These are phyloP conservation scores for Dolichotis patagonum DNA, from an alignment of 2,113 vertebrate species.

Conservation along the genomic window DNA sequence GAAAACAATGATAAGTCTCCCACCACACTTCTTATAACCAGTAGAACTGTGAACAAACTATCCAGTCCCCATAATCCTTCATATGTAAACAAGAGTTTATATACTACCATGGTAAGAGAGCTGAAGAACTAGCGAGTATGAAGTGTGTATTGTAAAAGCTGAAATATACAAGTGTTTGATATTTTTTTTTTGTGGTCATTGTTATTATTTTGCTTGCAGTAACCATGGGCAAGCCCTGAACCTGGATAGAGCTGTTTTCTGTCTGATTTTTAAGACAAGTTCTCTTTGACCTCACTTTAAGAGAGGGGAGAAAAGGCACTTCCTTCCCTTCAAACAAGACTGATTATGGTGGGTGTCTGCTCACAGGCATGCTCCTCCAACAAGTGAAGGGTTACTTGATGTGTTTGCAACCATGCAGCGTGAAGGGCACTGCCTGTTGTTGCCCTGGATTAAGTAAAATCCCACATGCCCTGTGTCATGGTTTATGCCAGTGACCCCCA, in stretches of 20 bases:
- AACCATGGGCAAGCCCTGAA: not conserved
- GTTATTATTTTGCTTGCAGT: not conserved
- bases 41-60: not conserved
- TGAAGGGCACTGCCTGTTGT: not conserved
- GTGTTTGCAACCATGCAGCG: fast-evolving
- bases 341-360: fast-evolving
- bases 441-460: not conserved
- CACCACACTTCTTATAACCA: not conserved
- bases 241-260: not conserved
- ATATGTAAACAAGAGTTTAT: not conserved
- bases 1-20: not conserved
- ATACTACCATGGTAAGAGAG: not conserved
- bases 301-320: not conserved
- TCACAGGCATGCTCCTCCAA: fast-evolving
- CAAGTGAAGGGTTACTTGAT: fast-evolving
- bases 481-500: too few relatives aligned
- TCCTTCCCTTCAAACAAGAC: not conserved
- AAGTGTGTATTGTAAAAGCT: not conserved
- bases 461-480: too few relatives aligned
- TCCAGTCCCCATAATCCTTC: not conserved
- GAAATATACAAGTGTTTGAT: not conserved
- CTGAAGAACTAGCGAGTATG: not conserved
- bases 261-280: not conserved
- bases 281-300: not conserved
- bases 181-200: not conserved